phyloP scores from a whole-genome alignment of 2,888 invertebrate genomes.

The Octodonta nipae region DNA sequence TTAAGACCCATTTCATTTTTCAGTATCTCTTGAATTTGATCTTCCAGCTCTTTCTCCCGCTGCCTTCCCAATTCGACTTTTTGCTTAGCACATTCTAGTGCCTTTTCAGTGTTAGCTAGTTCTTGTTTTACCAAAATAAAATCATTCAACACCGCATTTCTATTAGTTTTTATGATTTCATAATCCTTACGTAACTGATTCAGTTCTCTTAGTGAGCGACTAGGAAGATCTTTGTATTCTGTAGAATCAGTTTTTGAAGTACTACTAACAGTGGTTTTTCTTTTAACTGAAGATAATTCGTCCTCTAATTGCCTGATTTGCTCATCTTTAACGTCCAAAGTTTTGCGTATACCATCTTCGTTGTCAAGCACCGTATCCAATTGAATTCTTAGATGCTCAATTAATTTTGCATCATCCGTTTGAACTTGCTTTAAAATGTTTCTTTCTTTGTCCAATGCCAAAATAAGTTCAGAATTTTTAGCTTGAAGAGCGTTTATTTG shows the following conservation, averaged over 20 bases:
- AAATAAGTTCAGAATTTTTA: slow-evolving; percentile 30
- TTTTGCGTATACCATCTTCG: slow-evolving; percentile 49
- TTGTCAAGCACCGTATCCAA: slow-evolving; percentile 51
- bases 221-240: slow-evolving; percentile 27
- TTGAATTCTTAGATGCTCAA: slow-evolving; percentile 49
- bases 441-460: slow-evolving; percentile 45
- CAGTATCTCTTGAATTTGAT: slow-evolving; percentile 17
- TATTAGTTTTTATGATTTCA: slow-evolving; percentile 17
- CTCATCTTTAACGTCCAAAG: slow-evolving; percentile 42
- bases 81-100: slow-evolving; percentile 24
- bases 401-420: slow-evolving; percentile 52
- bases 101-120: slow-evolving; percentile 21
- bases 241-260: slow-evolving; percentile 24
- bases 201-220: slow-evolving; percentile 19
- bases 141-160: slow-evolving; percentile 17
- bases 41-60: slow-evolving; percentile 19
- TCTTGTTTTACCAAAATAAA: slow-evolving; percentile 19
- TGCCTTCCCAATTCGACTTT: slow-evolving; percentile 21
- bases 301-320: slow-evolving; percentile 30
- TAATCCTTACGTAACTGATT: slow-evolving; percentile 19
- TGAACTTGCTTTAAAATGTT: slow-evolving; percentile 42
- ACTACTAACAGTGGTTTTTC: slow-evolving; percentile 8
- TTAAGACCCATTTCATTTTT: slow-evolving; percentile 18
- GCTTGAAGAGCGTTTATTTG: slow-evolving; percentile 21
- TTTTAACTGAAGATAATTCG: slow-evolving; percentile 23